Evolutionary conservation across 2,888 invertebrate species (phyloP), one percentile per base, ranked within the genome.

Genomic region (Falcaria lacertinaria): DNA sequence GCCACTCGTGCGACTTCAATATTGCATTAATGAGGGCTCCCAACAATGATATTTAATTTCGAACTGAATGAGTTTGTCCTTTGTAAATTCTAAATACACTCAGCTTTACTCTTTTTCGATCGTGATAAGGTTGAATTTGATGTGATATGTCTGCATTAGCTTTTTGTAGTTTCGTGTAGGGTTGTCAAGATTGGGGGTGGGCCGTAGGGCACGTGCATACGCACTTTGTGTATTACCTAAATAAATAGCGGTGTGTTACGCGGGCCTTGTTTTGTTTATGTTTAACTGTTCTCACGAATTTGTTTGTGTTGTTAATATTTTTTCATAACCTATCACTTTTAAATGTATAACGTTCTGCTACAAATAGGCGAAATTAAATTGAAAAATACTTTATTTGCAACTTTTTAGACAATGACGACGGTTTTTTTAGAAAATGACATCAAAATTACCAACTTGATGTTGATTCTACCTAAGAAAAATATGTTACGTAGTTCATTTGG

Each of bases 41-140:
- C 72, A 80, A 88, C 87, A 87, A 88, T 88, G 80, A 80, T 78
- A 85, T 88, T 86, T 87, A 87, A 88, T 85, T 82, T 81, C 71
- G 59, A 69, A 73, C 70, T 70, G 76, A 82, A 80, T 81, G 78
- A 79, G 73, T 77, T 69, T 71, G 60, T 56, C 60, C 53, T 57
- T 54, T 48, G 42, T 49, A 46, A 43, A 46, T 48, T 36, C 41
- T 33, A 42, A 16, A 39, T 19, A 50, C 42, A 46, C 45, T 44
- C 47, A 43, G 48, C 44, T 45, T 45, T 55, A 58, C 51, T 46
- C 56, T 62, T 57, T 37, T 4, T 11, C 39, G 8, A 40, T 4
- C 1, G 0, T 6, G 47, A 64, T 77, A 65, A 61, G 64, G 66
- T 51, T 39, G 64, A 57, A 67, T 55, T 59, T 48, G 52, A 39